Percentiles rank a stretch among this genome's conserved stretches.
These are phyloP conservation scores for Pipistrellus nathusii DNA, from an alignment of 2,797 vertebrate genomes.

Conservation along the genomic window DNA sequence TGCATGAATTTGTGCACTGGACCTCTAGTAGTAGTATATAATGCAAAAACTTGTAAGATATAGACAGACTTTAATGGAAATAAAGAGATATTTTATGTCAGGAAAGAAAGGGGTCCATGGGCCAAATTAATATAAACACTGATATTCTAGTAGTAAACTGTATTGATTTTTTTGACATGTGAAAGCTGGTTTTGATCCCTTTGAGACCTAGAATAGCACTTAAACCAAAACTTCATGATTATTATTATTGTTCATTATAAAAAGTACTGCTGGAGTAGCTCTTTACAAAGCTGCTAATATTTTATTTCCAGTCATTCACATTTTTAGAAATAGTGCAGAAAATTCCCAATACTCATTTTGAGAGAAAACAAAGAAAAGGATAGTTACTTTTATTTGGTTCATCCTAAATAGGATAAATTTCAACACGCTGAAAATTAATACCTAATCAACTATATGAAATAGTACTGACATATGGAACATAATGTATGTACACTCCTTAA, in stretches of 20 bases:
- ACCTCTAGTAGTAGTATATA: neutral
- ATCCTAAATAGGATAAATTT: conserved; percentile 29
- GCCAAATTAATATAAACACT: conserved; percentile 50
- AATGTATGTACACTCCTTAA: conserved; percentile 61
- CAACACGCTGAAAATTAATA: neutral
- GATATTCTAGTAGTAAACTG: conserved; percentile 28
- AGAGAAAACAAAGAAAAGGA: neutral
- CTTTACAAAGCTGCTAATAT: neutral
- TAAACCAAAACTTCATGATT: conserved; percentile 16
- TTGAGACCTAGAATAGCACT: neutral
- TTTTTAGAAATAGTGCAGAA: conserved; percentile 48
- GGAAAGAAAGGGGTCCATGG: neutral
- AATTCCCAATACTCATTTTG: neutral
- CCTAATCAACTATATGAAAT: neutral
- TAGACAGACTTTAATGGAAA: neutral
- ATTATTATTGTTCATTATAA: neutral
- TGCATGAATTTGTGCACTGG: too few species aligned
- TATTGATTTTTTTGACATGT: neutral
- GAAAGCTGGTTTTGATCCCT: conserved; percentile 14
- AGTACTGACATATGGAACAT: conserved; percentile 57
- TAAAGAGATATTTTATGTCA: neutral
- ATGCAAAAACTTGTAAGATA: neutral
- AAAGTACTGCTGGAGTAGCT: neutral
- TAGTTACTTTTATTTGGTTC: conserved; percentile 41
- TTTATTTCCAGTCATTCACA: neutral